phyloP scores from a whole-genome alignment of 2,113 vertebrate genomes.

The Rana temporaria region DNA sequence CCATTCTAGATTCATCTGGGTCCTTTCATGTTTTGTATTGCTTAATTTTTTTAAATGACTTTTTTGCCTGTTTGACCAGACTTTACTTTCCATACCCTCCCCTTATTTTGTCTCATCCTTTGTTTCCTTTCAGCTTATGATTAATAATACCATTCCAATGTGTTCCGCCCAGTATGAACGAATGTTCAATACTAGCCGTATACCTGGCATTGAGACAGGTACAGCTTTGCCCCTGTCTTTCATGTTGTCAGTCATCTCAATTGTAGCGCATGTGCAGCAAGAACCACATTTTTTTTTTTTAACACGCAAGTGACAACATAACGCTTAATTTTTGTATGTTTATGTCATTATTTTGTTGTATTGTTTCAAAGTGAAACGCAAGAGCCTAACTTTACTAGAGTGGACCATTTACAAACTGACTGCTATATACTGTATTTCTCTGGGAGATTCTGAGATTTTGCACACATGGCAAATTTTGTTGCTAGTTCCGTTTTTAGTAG shows the following conservation, averaged over 20 bases:
- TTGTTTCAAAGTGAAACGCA: neutral
- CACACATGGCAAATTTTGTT: neutral
- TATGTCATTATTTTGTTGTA: neutral
- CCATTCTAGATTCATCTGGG: conserved; percentile 1
- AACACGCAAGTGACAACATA: neutral
- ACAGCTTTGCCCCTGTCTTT: conserved; percentile 57
- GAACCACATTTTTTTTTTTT: neutral
- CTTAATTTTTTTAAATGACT: conserved; percentile 6
- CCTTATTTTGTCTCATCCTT: conserved; percentile 50
- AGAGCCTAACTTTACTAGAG: neutral
- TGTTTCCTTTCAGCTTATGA: conserved; percentile 61
- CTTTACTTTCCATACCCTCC: conserved; percentile 18
- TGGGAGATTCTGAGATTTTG: neutral
- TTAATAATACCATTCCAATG: conserved; percentile 59
- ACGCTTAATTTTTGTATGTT: neutral
- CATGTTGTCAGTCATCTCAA: conserved; percentile 26
- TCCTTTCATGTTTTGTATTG: conserved; percentile 40
- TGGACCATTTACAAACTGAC: conserved; percentile 39
- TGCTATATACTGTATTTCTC: neutral
- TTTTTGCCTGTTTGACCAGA: conserved; percentile 18
- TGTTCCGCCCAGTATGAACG: conserved; percentile 60
- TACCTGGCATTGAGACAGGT: conserved; percentile 61
- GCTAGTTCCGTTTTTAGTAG: no score
- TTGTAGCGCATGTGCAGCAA: neutral
- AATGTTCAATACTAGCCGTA: conserved; percentile 60